Conservation (phyloP, 2,113 vertebrate genomes). For the Plestiodon gilberti region DNA sequence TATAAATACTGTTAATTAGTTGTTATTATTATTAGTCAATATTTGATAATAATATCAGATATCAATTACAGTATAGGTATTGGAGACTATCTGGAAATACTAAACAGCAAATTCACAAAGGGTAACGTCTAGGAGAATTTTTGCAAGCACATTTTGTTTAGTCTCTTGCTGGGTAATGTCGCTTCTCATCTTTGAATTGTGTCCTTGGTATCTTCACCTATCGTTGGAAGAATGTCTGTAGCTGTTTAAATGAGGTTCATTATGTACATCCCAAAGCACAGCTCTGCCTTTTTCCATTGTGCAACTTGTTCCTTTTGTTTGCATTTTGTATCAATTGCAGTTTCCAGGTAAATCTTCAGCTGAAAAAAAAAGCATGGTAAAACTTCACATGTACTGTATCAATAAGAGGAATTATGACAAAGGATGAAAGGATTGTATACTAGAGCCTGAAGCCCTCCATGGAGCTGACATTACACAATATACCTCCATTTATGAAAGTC, state of each 20-base stretch:
- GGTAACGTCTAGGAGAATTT: not conserved
- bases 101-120: not conserved
- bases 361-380: not conserved
- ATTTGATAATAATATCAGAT: not conserved
- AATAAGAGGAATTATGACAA: conserved; percentile 14
- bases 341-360: conserved; percentile 1
- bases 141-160: not conserved
- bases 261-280: not conserved
- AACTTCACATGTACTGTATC: conserved; percentile 6
- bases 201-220: not conserved
- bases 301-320: conserved; percentile 7
- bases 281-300: not conserved
- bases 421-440: conserved; percentile 26
- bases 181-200: not conserved
- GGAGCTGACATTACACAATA: conserved; percentile 28
- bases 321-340: not conserved
- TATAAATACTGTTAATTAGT: no score
- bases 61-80: not conserved
- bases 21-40: no score
- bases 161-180: not conserved
- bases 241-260: not conserved
- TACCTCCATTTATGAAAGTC: conserved; percentile 18
- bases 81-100: not conserved
- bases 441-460: conserved; percentile 21
- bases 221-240: not conserved